phyloP scores from a whole-genome alignment of 2,888 invertebrate species.

The Neoascia interrupta region DNA sequence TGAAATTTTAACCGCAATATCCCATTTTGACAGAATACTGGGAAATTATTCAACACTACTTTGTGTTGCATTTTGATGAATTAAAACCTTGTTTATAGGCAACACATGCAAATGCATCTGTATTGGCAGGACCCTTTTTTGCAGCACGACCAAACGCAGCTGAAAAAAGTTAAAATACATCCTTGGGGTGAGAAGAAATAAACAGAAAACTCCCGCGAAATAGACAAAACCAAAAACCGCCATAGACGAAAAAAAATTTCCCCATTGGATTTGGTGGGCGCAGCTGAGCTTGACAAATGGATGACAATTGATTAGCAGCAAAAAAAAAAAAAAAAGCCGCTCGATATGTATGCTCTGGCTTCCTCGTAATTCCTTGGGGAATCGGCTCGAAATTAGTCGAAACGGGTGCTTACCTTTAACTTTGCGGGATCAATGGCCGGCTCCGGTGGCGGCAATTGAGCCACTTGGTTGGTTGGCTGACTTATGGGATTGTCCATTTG shows the following conservation, averaged over 20 bases:
- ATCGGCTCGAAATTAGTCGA: no score
- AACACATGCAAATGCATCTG: background rate
- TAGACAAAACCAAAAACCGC: background rate
- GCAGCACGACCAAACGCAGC: background rate
- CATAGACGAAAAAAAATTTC: background rate
- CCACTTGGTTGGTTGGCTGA: background rate
- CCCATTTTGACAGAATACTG: conserved; percentile 35
- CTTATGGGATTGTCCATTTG: conserved; percentile 36
- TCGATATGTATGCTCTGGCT: conserved; percentile 18
- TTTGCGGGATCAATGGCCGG: conserved; percentile 43
- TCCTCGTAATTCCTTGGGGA: no score
- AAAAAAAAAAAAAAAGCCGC: no score
- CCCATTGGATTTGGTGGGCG: conserved; percentile 44
- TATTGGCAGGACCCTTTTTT: no score
- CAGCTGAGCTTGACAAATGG: conserved; percentile 64
- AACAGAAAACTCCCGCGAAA: background rate
- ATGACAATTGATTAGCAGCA: conserved; percentile 52
- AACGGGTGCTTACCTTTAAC: conserved; percentile 49
- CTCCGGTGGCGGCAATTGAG: background rate
- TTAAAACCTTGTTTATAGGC: background rate
- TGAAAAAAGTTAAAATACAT: background rate
- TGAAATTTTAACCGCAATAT: conserved; percentile 4
- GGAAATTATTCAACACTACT: conserved; percentile 33
- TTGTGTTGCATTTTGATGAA: conserved; percentile 17
- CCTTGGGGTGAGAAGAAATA: background rate